These are phyloP conservation scores for Struthio camelus DNA, from an alignment of 2,113 vertebrate genomes.

Conservation along the genomic window DNA sequence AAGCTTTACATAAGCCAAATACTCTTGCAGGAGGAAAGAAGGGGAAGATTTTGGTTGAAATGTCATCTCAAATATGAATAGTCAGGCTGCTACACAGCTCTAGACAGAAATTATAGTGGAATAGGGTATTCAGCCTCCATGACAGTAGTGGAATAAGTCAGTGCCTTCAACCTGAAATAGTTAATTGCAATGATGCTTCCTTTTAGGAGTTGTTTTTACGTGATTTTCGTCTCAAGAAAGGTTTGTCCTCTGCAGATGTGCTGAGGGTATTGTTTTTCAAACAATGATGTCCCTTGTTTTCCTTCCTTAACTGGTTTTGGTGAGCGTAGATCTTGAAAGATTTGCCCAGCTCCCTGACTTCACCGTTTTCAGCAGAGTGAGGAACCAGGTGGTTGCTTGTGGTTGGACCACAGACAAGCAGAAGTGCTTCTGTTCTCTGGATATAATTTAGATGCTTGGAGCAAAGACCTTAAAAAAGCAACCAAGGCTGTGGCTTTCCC, in stretches of 20 bases:
- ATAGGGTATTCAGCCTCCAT: neutral
- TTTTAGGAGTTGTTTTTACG: neutral
- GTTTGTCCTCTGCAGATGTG: neutral
- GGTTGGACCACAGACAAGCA: slow-evolving; percentile 1
- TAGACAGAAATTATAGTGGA: neutral
- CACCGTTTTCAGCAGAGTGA: neutral
- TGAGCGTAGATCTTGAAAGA: neutral
- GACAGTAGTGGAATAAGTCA: neutral
- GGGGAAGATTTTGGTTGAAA: neutral
- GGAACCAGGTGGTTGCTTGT: slow-evolving; percentile 5
- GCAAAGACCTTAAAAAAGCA: neutral
- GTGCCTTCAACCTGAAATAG: neutral
- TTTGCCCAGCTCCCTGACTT: neutral
- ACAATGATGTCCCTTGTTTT: neutral
- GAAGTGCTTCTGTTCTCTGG: slow-evolving; percentile 11
- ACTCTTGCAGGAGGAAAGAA: neutral
- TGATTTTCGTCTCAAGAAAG: neutral
- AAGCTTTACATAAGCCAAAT: neutral
- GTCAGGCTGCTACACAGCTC: neutral
- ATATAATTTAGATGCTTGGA: neutral
- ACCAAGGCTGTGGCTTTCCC: neutral
- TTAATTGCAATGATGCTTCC: neutral
- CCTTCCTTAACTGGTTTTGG: neutral
- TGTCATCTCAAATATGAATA: neutral
- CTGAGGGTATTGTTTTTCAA: neutral